These are phyloP conservation scores for Sebastes itinus DNA, from an alignment of 2,797 vertebrate species.

Conservation along the genomic window DNA sequence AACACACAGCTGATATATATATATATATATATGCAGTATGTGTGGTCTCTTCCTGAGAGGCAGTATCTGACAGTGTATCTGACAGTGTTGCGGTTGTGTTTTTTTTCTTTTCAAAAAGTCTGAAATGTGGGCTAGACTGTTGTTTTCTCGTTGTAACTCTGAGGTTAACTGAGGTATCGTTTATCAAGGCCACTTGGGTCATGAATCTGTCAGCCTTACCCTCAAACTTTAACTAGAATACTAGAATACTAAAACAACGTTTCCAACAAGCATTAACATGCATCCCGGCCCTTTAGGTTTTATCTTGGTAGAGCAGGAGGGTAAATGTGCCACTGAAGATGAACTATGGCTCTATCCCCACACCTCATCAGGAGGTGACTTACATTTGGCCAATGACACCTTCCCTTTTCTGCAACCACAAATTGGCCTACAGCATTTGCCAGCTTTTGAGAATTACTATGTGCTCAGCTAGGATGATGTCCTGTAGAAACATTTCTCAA, in stretches of 20 bases:
- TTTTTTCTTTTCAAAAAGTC: neutral
- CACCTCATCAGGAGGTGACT: constrained; percentile 21
- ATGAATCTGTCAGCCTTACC: neutral
- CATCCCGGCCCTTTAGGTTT: neutral
- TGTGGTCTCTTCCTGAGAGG: neutral
- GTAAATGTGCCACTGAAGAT: constrained; percentile 18
- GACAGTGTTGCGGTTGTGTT: neutral
- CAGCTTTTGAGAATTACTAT: neutral
- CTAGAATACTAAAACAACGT: constrained; percentile 16
- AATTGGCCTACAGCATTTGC: neutral
- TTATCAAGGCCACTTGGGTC: neutral
- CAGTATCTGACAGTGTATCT: neutral
- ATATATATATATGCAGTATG: neutral
- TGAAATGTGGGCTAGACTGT: neutral
- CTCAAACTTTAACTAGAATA: constrained; percentile 16
- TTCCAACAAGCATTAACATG: constrained; percentile 26
- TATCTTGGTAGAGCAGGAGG: constrained; percentile 36
- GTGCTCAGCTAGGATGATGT: neutral
- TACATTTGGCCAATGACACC: neutral
- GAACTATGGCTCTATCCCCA: constrained; percentile 11
- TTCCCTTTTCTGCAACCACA: neutral
- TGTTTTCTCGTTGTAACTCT: neutral
- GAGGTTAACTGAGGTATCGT: constrained; percentile 1
- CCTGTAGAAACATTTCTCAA: neutral
- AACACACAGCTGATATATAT: neutral